Evolutionary conservation across 2,113 vertebrate genomes (phyloP).

Genomic region (Brienomyrus brachyistius): DNA sequence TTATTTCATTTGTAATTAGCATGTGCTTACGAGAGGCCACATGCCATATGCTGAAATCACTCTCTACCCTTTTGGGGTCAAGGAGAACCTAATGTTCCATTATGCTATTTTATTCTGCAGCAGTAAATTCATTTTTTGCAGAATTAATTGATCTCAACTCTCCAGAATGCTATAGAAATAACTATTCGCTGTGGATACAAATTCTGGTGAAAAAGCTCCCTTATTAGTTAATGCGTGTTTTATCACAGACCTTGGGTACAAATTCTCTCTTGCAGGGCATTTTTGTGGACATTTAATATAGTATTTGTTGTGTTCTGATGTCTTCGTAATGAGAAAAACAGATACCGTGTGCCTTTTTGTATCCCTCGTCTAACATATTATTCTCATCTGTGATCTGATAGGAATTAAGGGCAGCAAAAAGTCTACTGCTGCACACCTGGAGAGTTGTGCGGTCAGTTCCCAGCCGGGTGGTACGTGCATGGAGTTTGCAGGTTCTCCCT

Average conservation of each 20-base stretch:
- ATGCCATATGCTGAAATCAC: conserved; percentile 85
- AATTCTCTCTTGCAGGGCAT: background rate
- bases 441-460: background rate
- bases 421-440: background rate
- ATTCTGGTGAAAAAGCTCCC: background rate
- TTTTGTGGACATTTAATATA: background rate
- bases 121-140: conserved; percentile 78
- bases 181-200: background rate
- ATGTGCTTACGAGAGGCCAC: conserved; percentile 95
- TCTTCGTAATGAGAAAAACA: background rate
- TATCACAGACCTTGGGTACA: background rate
- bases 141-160: conserved; percentile 95
- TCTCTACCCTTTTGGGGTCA: conserved; percentile 84
- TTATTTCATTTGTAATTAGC: conserved; percentile 97
- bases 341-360: background rate
- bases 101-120: conserved; percentile 78
- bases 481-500: no score
- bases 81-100: conserved; percentile 86
- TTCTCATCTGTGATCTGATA: background rate
- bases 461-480: no score
- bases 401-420: background rate
- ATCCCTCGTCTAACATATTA: background rate
- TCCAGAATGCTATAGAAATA: conserved; percentile 61
- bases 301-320: background rate
- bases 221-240: background rate